A percentile compares a stretch with the other conserved stretches of the same genome.
These are phyloP conservation scores for Drosophila subquinaria DNA, from an alignment of 2,888 invertebrate genomes.

Conservation along the genomic window DNA sequence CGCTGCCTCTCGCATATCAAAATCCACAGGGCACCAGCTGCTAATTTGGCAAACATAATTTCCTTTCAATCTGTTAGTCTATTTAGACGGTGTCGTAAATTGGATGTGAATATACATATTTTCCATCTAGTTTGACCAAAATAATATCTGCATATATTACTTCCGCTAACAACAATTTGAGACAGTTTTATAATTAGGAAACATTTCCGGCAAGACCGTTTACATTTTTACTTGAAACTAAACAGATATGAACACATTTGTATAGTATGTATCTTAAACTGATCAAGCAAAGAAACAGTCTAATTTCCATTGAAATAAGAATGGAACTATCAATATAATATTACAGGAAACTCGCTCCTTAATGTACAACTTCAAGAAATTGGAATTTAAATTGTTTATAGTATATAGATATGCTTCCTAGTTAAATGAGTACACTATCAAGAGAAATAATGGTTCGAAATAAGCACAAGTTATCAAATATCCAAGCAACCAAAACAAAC, in stretches of 20 bases:
- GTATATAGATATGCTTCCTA: constrained; percentile 14
- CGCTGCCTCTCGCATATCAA: constrained; percentile 20
- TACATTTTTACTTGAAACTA: background rate
- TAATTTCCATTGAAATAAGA: constrained; percentile 3
- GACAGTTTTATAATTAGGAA: constrained; percentile 1
- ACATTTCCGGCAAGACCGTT: constrained; percentile 12
- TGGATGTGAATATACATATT: background rate
- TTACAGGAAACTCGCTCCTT: background rate
- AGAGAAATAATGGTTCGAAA: constrained; percentile 1
- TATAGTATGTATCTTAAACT: background rate
- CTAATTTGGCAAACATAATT: constrained; percentile 49
- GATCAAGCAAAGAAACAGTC: background rate
- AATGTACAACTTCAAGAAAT: constrained; percentile 42
- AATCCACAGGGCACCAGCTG: constrained; percentile 12
- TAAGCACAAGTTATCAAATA: constrained; percentile 49
- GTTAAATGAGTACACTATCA: constrained; percentile 49
- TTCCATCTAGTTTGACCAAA: background rate
- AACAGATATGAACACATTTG: background rate
- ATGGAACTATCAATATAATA: background rate
- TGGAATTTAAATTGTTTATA: background rate
- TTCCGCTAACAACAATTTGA: constrained; percentile 10
- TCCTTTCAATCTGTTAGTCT: constrained; percentile 27
- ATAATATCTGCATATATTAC: no score
- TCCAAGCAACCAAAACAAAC: constrained; percentile 15
- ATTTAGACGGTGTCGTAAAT: constrained; percentile 1